Evolutionary conservation across 2,113 vertebrate genomes (phyloP), one percentile per base, ranked within the genome.

Genomic region (Amphiprion ocellaris): DNA sequence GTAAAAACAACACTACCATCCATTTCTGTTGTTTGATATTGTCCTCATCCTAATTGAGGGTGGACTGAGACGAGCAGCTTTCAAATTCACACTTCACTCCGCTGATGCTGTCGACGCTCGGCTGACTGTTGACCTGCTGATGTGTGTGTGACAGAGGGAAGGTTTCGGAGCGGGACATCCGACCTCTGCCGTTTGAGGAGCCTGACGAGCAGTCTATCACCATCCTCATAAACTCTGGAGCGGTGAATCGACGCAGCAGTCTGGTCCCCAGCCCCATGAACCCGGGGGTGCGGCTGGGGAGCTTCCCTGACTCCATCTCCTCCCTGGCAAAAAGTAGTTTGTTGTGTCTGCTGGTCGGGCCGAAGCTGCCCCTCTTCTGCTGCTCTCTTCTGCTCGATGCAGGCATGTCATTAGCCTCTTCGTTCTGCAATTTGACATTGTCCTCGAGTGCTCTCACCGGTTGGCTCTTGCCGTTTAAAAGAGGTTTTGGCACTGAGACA

Each of bases 11-110:
- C 12, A 16, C 28, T 19, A 49, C 1, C 24, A 33, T 53, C 53
- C 14, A 14, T 59, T 52, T 74, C 24, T 72, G 24, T 10, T 10
- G 15, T 62, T 33, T 0, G 37, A 60, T 21, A 41, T 12, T 33
- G 55, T 79, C 28, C 46, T 61, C 5, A 4, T 58, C 61, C 84
- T 91, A 90, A 49, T 92, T 81, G 15, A 90, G 85, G 24, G 73
- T 26, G 12, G 84, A 87, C 82, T 81, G 90, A 67, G 88, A 90
- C 0, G 85, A 90, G 78, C 78, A 90, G 86, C 87, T 93, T 62
- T 95, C 94, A 68, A 95, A 95, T 84, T 96, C 95, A 58, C 95
- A 96, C 74, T 88, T 94, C 14, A 96, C 95, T 15, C 86, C 94
- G 3, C 95, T 95, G 91, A 95, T 95, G 87, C 94, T 94, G 88